Evolutionary conservation across 2,888 invertebrate genomes (phyloP).

Genomic region (Mesorhabditis belari): DNA sequence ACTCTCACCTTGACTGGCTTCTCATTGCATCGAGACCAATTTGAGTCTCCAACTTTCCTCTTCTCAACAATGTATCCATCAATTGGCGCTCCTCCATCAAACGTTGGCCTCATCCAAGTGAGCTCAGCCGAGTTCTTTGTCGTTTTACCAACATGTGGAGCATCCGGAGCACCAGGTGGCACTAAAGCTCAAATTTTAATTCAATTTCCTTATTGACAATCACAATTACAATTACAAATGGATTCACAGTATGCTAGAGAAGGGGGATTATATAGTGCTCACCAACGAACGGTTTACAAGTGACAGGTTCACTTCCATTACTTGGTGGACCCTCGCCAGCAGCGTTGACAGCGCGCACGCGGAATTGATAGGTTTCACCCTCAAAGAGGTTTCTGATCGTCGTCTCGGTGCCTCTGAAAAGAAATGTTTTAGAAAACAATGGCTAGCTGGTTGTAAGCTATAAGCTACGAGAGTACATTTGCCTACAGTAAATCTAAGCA

Average conservation of each 20-base stretch:
- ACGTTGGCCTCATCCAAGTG: conserved; percentile 57
- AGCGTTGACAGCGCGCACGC: conserved; percentile 80
- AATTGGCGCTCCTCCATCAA: conserved; percentile 59
- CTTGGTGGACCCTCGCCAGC: conserved; percentile 85
- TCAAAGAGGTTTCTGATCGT: conserved; percentile 80
- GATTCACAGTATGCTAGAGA: no score
- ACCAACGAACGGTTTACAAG: conserved; percentile 78
- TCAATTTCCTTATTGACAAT: no score
- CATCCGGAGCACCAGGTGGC: conserved; percentile 51
- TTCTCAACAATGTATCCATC: conserved; percentile 59
- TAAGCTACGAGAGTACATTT: no score
- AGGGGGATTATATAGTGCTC: conserved; percentile 6
- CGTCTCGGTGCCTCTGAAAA: conserved; percentile 67
- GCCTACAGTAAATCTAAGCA: no score
- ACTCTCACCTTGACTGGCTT: conserved; percentile 4
- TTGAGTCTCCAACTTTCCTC: conserved; percentile 62
- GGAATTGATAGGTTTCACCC: conserved; percentile 77
- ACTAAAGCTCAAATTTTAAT: conserved; percentile 6
- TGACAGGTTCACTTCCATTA: conserved; percentile 74
- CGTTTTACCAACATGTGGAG: conserved; percentile 47
- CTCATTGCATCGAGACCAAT: conserved; percentile 82
- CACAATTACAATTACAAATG: not conserved
- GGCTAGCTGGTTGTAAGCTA: no score
- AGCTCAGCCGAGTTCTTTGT: conserved; percentile 52
- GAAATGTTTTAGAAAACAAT: no score